phyloP scores from a whole-genome alignment of 2,113 vertebrate species.

The Eulemur rufifrons region DNA sequence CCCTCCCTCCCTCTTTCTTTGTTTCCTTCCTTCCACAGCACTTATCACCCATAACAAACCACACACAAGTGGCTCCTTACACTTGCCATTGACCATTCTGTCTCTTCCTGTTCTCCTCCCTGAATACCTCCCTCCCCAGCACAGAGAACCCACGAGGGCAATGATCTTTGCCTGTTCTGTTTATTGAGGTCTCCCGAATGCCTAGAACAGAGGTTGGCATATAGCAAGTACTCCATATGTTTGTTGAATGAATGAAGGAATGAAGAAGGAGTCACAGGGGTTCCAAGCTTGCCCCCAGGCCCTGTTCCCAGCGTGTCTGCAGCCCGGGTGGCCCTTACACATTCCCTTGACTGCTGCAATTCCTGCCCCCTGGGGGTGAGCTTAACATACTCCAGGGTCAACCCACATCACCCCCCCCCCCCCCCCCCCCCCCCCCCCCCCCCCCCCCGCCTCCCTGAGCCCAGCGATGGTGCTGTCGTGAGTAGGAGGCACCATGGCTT shows the following conservation, averaged over 20 bases:
- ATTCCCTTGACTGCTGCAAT: neutral
- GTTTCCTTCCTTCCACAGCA: neutral
- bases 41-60: neutral
- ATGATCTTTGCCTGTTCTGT: neutral
- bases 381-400: fast-evolving
- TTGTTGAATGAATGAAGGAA: neutral
- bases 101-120: neutral
- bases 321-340: no score
- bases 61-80: no score
- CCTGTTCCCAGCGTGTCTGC: neutral
- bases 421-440: no score
- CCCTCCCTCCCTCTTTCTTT: fast-evolving
- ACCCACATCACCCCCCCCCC: no score
- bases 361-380: fast-evolving
- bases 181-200: neutral
- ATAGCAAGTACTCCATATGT: neutral
- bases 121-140: neutral
- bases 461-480: fast-evolving
- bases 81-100: fast-evolving
- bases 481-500: no score
- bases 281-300: neutral
- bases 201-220: neutral
- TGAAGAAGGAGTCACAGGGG: neutral
- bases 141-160: neutral
- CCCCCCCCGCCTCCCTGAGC: neutral